phyloP scores from a whole-genome alignment of 1,140 invertebrate species.

The Brachionus paranguensis region DNA sequence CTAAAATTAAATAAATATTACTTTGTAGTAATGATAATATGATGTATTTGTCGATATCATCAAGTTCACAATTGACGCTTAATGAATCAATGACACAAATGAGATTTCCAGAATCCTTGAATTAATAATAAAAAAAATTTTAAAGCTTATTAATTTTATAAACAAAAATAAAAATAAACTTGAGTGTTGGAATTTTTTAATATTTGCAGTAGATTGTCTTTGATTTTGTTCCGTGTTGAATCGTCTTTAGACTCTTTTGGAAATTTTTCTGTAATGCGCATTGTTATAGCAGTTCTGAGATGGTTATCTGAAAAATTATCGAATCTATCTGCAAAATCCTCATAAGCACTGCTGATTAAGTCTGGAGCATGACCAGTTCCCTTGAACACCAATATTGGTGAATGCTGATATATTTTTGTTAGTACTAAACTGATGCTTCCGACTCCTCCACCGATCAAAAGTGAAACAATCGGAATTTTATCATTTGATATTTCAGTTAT shows the following conservation, averaged over 20 bases:
- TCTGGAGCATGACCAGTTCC: slow-evolving; percentile 55
- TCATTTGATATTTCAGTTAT: background rate
- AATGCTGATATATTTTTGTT: slow-evolving; percentile 44
- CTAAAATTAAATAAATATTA: background rate
- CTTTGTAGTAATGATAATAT: background rate
- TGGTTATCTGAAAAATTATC: slow-evolving; percentile 51
- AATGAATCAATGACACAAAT: background rate
- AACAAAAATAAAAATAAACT: background rate
- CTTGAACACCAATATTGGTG: slow-evolving; percentile 54
- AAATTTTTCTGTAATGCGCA: slow-evolving; percentile 51
- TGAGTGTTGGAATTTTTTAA: slow-evolving; percentile 41
- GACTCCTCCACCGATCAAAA: background rate
- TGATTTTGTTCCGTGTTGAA: slow-evolving; percentile 44
- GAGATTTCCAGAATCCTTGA: background rate
- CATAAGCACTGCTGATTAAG: slow-evolving; percentile 52
- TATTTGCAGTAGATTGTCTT: slow-evolving; percentile 54
- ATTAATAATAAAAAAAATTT: background rate
- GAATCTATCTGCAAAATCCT: slow-evolving; percentile 51
- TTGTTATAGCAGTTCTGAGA: slow-evolving; percentile 54
- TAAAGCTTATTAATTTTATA: background rate
- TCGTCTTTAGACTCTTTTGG: slow-evolving; percentile 50
- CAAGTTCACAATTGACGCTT: background rate
- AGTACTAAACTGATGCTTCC: background rate
- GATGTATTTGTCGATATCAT: slow-evolving; percentile 13
- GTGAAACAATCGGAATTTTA: slow-evolving; percentile 8